phyloP scores from a whole-genome alignment of 2,113 vertebrate species.

The Ciconia stormi region DNA sequence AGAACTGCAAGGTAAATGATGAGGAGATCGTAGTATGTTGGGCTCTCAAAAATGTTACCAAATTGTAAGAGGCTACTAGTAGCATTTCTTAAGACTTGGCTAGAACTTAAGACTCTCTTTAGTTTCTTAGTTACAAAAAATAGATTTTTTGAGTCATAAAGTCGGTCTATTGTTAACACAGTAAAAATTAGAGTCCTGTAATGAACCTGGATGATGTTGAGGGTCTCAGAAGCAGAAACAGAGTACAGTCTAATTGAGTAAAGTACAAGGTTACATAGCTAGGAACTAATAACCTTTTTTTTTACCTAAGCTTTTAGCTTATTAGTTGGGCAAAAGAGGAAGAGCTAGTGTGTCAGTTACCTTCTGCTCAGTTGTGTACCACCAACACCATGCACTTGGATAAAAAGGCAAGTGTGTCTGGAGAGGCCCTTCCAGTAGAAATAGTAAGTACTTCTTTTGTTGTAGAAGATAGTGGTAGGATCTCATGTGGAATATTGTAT shows the following conservation, averaged over 20 bases:
- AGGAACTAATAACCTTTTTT: neutral
- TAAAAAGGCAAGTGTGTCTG: neutral
- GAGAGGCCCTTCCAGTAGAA: neutral
- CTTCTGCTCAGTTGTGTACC: neutral
- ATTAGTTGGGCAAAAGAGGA: neutral
- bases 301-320: neutral
- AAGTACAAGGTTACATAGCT: neutral
- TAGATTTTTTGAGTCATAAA: neutral
- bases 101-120: neutral
- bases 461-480: neutral
- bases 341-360: neutral
- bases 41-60: neutral
- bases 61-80: neutral
- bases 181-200: neutral
- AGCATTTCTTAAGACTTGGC: neutral
- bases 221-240: neutral
- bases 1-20: neutral
- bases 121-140: neutral
- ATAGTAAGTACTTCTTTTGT: neutral
- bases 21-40: neutral
- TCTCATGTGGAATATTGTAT: neutral
- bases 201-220: neutral
- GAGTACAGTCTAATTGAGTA: neutral
- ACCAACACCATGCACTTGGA: neutral
- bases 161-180: neutral